A percentile compares a stretch with the other conserved stretches of the same genome.
Conservation (phyloP, 2,888 invertebrate genomes). For the Pasiphila rectangulata region DNA sequence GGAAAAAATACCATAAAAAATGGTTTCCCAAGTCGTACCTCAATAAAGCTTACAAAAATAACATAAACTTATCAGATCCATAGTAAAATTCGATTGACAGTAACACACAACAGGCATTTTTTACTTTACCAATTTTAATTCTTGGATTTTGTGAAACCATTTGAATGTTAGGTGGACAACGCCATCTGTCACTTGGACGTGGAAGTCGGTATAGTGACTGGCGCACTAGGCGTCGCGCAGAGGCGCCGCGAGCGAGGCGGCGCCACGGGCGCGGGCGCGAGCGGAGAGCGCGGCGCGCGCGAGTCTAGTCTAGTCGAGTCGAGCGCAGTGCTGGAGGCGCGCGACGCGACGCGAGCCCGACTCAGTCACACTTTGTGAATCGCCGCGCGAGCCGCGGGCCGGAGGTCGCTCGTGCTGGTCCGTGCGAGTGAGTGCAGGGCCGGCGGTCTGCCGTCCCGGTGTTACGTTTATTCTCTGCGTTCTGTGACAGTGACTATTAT, state of each 20-base stretch:
- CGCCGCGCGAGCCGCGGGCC: constrained; percentile 80
- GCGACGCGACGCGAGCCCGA: constrained; percentile 39
- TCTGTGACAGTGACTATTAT: constrained; percentile 83
- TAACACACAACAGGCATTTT: no score
- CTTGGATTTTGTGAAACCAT: background rate
- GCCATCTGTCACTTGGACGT: background rate
- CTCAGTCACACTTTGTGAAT: constrained; percentile 68
- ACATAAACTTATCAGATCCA: no score
- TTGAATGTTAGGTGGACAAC: background rate
- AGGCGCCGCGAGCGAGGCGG: background rate
- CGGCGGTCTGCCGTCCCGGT: constrained; percentile 67
- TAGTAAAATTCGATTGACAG: no score
- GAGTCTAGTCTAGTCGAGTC: constrained; percentile 11
- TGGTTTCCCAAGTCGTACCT: no score
- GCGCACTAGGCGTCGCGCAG: background rate
- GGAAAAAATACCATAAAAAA: no score
- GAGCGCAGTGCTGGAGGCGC: constrained; percentile 34
- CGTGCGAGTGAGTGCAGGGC: constrained; percentile 69
- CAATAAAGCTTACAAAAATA: no score
- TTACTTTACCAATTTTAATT: no score
- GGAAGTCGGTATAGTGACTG: background rate
- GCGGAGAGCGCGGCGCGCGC: background rate
- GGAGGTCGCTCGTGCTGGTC: constrained; percentile 77
- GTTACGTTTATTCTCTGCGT: constrained; percentile 49
- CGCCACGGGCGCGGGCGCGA: background rate